Conservation (phyloP, 2,888 invertebrate genomes). For the Mayetiola destructor region DNA sequence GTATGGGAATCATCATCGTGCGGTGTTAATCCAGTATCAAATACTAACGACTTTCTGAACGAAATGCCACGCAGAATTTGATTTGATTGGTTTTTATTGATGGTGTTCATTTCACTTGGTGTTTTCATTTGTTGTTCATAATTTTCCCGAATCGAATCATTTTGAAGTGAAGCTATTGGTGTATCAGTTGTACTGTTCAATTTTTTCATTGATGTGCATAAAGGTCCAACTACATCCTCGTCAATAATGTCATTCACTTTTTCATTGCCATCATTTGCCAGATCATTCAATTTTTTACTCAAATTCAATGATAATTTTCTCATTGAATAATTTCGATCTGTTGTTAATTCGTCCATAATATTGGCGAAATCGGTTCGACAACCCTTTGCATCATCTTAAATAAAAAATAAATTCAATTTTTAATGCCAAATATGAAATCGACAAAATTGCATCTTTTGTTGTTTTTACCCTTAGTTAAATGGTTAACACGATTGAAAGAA, state of each 20-base stretch:
- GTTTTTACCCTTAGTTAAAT: not conserved
- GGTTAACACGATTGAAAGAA: not conserved
- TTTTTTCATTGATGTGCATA: not conserved
- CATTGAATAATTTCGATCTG: not conserved
- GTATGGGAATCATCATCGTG: not conserved
- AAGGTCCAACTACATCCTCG: not conserved
- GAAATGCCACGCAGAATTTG: not conserved
- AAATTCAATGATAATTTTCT: not conserved
- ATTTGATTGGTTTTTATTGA: not conserved
- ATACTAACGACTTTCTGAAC: not conserved
- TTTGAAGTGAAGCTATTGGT: not conserved
- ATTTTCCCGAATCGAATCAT: not conserved
- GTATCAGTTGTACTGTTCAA: not conserved
- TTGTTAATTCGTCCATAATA: not conserved
- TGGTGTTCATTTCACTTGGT: not conserved
- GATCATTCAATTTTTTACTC: not conserved
- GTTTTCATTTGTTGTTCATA: not conserved
- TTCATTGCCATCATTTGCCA: not conserved
- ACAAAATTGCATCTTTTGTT: not conserved
- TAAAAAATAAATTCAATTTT: not conserved
- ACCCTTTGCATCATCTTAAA: not conserved
- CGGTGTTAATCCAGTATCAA: slow-evolving; percentile 5
- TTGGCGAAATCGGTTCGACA: not conserved
- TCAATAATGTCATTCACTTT: not conserved
- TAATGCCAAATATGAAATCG: not conserved